Evolutionary conservation across 2,888 invertebrate genomes (phyloP).

Genomic region (Lithophane socia): DNA sequence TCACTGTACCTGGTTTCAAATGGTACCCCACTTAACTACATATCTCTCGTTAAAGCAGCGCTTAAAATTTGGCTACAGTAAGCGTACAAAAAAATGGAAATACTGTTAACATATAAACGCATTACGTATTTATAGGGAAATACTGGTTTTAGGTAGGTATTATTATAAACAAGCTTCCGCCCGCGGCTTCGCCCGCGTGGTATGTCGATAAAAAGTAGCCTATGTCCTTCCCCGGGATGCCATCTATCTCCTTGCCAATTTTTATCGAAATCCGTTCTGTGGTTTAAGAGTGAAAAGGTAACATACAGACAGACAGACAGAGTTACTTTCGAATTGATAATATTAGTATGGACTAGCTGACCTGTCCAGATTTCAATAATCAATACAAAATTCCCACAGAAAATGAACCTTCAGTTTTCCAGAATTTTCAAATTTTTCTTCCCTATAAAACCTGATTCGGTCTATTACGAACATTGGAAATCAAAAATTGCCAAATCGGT

Average conservation of each 20-base stretch:
- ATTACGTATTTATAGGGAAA: not conserved
- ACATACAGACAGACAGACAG: too few species aligned
- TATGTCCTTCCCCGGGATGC: too few species aligned
- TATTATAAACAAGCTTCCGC: not conserved
- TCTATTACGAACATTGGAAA: not conserved
- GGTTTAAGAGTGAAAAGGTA: too few species aligned
- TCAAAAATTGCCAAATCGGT: not conserved
- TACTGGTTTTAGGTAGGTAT: not conserved
- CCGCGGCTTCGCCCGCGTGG: too few species aligned
- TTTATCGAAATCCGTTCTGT: too few species aligned
- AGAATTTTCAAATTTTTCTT: not conserved
- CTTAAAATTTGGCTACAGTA: slow-evolving; percentile 32
- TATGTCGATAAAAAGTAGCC: too few species aligned
- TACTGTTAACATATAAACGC: not conserved
- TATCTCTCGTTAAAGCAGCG: slow-evolving; percentile 46
- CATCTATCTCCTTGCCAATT: too few species aligned
- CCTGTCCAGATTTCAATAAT: not conserved
- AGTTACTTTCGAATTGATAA: too few species aligned
- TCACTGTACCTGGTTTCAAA: slow-evolving; percentile 60
- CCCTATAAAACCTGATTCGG: not conserved
- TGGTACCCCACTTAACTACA: slow-evolving; percentile 54
- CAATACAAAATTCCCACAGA: not conserved
- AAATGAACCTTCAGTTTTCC: not conserved
- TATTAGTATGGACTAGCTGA: not conserved
- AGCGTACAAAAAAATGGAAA: slow-evolving; percentile 15